These are phyloP conservation scores for Vicugna pacos DNA, from an alignment of 2,113 vertebrate species.

Conservation along the genomic window DNA sequence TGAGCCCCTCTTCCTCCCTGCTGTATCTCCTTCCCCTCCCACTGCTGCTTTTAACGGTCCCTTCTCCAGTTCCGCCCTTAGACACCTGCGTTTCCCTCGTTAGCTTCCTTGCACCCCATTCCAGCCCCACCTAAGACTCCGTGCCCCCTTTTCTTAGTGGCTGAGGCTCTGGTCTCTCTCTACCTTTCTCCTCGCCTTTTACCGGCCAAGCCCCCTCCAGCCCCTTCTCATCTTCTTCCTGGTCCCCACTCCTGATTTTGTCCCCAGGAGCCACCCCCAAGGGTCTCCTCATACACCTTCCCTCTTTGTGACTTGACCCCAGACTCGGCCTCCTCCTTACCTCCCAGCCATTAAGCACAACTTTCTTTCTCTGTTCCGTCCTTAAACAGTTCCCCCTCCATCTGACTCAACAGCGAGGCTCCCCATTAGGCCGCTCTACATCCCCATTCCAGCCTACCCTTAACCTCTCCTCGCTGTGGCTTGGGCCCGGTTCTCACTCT, in stretches of 20 bases:
- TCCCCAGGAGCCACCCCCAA: neutral
- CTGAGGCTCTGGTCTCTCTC: neutral
- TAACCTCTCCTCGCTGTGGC: rapidly evolving
- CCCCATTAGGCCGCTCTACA: too few relatives aligned
- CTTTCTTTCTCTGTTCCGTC: neutral
- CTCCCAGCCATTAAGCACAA: neutral
- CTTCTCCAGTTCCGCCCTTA: neutral
- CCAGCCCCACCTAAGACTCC: neutral
- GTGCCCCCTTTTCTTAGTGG: neutral
- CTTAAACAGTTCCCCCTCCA: neutral
- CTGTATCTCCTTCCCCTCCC: neutral
- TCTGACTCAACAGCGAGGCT: neutral
- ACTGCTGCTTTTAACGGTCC: neutral
- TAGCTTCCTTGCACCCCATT: neutral
- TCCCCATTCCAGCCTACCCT: neutral
- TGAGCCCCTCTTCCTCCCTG: neutral
- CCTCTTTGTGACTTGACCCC: neutral
- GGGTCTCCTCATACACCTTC: neutral
- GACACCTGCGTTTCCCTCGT: neutral
- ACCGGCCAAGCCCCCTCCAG: neutral
- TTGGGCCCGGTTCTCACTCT: neutral
- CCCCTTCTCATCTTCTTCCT: neutral
- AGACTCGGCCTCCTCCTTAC: neutral
- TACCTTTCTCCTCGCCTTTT: neutral
- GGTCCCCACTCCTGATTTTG: neutral